phyloP scores from a whole-genome alignment of 2,888 invertebrate species.

The Sturmia bella region DNA sequence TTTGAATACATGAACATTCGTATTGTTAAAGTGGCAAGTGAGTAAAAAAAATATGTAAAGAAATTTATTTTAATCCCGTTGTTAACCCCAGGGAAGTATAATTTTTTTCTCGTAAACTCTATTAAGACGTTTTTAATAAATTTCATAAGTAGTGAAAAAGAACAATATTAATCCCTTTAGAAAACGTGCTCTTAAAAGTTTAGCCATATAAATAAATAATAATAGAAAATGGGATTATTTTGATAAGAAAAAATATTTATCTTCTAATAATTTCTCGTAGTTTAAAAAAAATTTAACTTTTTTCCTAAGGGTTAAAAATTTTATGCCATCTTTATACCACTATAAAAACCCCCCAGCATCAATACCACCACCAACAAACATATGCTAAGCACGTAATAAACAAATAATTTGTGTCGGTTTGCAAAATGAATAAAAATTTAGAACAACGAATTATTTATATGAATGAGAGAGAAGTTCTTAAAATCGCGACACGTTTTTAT shows the following conservation, averaged over 20 bases:
- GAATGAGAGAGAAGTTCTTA: slow-evolving; percentile 30
- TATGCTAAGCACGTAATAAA: slow-evolving; percentile 65
- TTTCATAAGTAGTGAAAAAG: too few species aligned
- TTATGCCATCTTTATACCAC: background rate
- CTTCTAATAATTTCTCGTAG: too few species aligned
- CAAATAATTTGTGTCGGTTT: slow-evolving; percentile 66
- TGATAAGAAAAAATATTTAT: too few species aligned
- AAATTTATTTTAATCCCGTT: background rate
- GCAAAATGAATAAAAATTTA: slow-evolving; percentile 4
- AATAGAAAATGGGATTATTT: too few species aligned
- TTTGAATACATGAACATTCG: background rate
- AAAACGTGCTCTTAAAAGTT: too few species aligned
- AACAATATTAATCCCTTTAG: too few species aligned
- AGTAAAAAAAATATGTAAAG: background rate
- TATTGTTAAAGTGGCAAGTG: background rate
- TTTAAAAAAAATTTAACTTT: background rate
- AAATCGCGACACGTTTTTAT: slow-evolving; percentile 67
- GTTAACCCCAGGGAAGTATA: slow-evolving; percentile 8
- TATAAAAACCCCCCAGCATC: too few species aligned
- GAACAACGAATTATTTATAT: slow-evolving; percentile 6
- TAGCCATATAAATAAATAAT: too few species aligned
- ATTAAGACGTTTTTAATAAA: too few species aligned
- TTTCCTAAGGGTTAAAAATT: slow-evolving; percentile 23
- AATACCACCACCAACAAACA: background rate
- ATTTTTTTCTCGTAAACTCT: too few species aligned